Evolutionary conservation across 1,140 invertebrate species (phyloP), one percentile per base, ranked within the genome.

Genomic region (Psilanteris sp.): DNA sequence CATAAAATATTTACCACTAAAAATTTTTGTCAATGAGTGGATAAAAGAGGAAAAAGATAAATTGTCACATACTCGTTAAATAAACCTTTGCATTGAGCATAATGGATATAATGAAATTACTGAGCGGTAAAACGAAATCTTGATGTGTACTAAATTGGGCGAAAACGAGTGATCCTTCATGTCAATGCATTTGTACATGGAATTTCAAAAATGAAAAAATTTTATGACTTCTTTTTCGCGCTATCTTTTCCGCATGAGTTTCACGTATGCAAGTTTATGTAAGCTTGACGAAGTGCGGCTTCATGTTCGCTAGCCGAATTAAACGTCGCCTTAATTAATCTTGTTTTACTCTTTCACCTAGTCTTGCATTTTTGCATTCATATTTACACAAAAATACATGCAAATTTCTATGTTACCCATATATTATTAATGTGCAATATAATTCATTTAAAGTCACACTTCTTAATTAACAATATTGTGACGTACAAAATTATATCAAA

Each of bases 251-350:
- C 29, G 32, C 39, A 27, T 36, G 31, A 78, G 70, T 71, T 79
- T 77, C 50, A 37, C 54, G 22, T 64, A 59, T 64, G 22, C 39
- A 24, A 55, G 22, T 57, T 77, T 72, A 62, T 29, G 48, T 54
- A 71, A 71, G 61, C 71, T 67, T 62, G 59, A 37, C 72, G 31
- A 62, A 67, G 64, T 48, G 68, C 22, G 64, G 62, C 64, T 72
- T 74, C 66, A 36, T 54, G 66, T 78, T 70, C 62, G 11, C 22
- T n/a, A 8, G 32, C 50, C 32, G 70, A 75, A 82, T 80, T 74
- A 73, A 81, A 75, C 71, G 48, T 52, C 66, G 39, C 48, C 48
- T 79, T 81, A 81, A 81, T 82, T 81, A 82, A 81, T 81, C 64
- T 76, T 55, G 62, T 72, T 78, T 78, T 46, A 36, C 70, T 67